Percentiles rank a stretch among this genome's conserved stretches.
Conservation (phyloP, 2,797 vertebrate genomes). For the Margarornis squamiger region DNA sequence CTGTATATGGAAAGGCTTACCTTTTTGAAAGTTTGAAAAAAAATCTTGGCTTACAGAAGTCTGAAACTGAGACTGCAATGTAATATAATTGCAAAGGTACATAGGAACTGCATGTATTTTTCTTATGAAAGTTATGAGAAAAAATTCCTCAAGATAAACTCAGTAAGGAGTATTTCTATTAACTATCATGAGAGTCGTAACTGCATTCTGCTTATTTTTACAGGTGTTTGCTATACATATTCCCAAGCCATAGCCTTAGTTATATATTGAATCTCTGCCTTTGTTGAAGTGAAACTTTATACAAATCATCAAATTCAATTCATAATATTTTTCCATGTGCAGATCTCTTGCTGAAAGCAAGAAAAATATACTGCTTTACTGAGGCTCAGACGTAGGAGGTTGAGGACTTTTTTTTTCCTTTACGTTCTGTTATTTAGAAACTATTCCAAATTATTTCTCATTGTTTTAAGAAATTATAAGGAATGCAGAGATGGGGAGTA, state of each 20-base stretch:
- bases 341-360: not conserved
- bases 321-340: not conserved
- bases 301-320: not conserved
- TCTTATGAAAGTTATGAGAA: not conserved
- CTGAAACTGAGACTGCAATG: not conserved
- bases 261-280: not conserved
- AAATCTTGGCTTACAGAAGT: not conserved
- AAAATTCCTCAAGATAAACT: not conserved
- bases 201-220: not conserved
- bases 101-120: not conserved
- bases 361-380: not conserved
- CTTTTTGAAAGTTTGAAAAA: not conserved
- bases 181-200: not conserved
- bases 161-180: not conserved
- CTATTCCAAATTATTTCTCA: constrained; percentile 6
- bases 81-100: not conserved
- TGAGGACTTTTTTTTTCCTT: not conserved
- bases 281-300: not conserved
- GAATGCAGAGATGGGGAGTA: not conserved
- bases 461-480: not conserved
- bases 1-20: not conserved
- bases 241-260: not conserved
- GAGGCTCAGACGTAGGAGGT: not conserved
- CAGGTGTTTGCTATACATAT: not conserved
- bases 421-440: not conserved